Evolutionary conservation across 2,113 vertebrate species (phyloP).

Genomic region (Chitala chitala): DNA sequence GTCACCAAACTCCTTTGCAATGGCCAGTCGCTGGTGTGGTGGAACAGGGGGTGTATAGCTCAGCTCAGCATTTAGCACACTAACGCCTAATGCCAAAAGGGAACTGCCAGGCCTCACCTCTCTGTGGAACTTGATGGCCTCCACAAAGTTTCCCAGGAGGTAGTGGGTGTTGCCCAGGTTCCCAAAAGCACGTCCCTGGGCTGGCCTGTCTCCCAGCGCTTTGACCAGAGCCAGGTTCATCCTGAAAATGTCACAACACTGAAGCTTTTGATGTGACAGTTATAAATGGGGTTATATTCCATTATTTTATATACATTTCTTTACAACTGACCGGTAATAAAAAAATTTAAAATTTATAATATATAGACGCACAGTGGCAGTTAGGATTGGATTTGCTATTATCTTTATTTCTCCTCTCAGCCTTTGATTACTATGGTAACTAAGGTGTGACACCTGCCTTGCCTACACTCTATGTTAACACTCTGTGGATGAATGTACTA

Average conservation of each 20-base stretch:
- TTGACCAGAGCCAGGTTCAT: conserved; percentile 91
- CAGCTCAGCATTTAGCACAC: not conserved
- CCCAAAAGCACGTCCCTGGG: conserved; percentile 87
- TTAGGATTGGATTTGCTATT: too few relatives aligned
- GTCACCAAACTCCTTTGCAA: conserved; percentile 97
- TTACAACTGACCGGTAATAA: too few relatives aligned
- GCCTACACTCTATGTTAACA: too few relatives aligned
- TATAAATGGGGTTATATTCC: too few relatives aligned
- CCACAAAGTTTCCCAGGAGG: conserved; percentile 83
- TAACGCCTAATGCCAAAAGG: not conserved
- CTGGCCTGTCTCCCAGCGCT: conserved; percentile 86
- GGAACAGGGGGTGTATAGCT: not conserved
- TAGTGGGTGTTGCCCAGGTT: conserved; percentile 98
- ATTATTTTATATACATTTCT: too few relatives aligned
- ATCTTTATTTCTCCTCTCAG: too few relatives aligned
- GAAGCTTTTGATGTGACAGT: too few relatives aligned
- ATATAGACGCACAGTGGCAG: too few relatives aligned
- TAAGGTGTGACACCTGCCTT: too few relatives aligned
- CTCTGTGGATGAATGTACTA: too few relatives aligned
- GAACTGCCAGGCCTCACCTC: conserved; percentile 66
- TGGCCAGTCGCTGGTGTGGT: conserved; percentile 79
- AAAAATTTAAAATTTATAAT: too few relatives aligned
- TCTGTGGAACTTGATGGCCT: conserved; percentile 87
- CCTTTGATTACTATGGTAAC: too few relatives aligned
- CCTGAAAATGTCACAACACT: conserved; percentile 53